Base-by-base conservation (phyloP, 2,888 invertebrate species). In the Eretmocerus hayati region DNA sequence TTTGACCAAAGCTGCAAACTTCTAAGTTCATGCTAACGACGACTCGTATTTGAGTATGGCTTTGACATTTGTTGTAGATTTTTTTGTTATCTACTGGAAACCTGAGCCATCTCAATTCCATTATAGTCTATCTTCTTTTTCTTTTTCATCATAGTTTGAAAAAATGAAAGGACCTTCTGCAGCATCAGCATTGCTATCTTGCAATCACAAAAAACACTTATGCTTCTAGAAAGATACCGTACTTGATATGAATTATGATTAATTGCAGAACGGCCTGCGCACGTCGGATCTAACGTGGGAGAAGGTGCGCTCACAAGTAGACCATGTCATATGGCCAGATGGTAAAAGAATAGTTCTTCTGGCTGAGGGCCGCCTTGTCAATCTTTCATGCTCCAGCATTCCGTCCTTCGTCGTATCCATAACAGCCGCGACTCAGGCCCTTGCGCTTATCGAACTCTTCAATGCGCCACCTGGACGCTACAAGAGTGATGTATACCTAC, bases 321-420 rank as follows among this genome's bases (percentile, higher is more conserved):
- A 97, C 75, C 96, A 97, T 74, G 91, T 97, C 58, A 92, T 96
- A 61, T 97, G 95, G 95, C 94, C 95, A 9, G 93, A 91, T 73
- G 92, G 94, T 53, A 96, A 95, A 73, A 81, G 94, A 52, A 91
- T 96, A 59, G 89, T 95, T 45, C 75, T 95, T 16, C 75, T 95
- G 52, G 95, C 95, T 2, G 95, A 95, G 75, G 97, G 97, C 31
- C 83, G 96, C 4, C 79, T 97, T 42, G 94, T 96, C 42, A 97
- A 97, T 77, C 77, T 92, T 55, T 94, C 94, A 64, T 97, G 96
- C 70, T 96, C 95, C 20, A 94, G 93, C 70, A 83, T 97, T 66
- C 95, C 96, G 6, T 96, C 95, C 20, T 95, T 96, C 75, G 95
- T 96, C 58, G 95, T 96, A 46, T 96, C 96, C 22, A 94, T 97